A percentile compares a stretch with the other conserved stretches of the same genome.
Conservation (phyloP, 2,797 vertebrate genomes). For the Pipistrellus pygmaeus region DNA sequence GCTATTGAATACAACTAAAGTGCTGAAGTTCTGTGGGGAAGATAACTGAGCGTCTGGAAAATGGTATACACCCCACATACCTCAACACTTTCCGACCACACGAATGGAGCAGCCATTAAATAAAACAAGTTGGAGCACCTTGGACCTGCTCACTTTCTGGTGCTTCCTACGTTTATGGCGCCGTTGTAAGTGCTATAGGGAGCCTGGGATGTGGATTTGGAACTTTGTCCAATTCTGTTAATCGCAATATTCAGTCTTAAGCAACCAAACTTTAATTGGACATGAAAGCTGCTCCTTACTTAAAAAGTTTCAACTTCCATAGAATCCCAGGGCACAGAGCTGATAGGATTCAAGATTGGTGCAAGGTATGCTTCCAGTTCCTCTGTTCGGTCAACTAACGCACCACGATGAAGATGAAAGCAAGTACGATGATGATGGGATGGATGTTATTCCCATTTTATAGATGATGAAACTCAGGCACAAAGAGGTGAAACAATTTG, state of each 20-base stretch:
- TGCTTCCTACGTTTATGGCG: fast-evolving
- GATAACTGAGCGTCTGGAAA: background rate
- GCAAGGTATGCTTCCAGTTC: background rate
- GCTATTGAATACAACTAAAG: background rate
- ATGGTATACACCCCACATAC: background rate
- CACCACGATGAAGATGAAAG: background rate
- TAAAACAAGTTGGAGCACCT: background rate
- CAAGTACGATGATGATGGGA: background rate
- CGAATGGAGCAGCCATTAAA: background rate
- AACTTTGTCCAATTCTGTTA: background rate
- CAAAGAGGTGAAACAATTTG: background rate
- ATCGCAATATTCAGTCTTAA: background rate
- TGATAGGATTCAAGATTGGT: background rate
- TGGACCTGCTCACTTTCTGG: background rate
- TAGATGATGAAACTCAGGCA: background rate
- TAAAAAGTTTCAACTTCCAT: background rate
- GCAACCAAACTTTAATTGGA: background rate
- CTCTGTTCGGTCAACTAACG: background rate
- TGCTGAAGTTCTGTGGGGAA: background rate
- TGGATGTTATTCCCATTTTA: background rate
- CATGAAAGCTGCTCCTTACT: background rate
- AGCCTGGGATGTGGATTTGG: background rate
- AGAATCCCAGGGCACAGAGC: background rate
- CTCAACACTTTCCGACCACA: background rate
- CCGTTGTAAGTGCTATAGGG: background rate